Evolutionary conservation across 2,113 vertebrate genomes (phyloP), one percentile per base, ranked within the genome.

Genomic region (Neolamprologus ventralis): DNA sequence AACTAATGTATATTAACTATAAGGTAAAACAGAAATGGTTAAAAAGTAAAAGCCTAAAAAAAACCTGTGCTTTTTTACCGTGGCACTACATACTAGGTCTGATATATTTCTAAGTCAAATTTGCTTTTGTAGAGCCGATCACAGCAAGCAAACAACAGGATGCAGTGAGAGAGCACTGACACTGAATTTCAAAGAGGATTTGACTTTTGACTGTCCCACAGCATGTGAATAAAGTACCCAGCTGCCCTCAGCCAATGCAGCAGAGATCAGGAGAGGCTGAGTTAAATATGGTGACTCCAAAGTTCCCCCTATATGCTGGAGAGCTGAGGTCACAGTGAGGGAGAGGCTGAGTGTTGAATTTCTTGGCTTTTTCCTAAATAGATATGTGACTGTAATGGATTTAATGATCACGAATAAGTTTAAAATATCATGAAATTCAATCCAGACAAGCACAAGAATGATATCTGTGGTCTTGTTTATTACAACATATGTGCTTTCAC

Each of bases 311-410:
- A 49, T 31, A 78, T 3, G 10, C 45, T 78, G 23, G 26, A 49
- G 16, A 78, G 45, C 71, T 78, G 71, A 78, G 45, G 17, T 78
- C 71, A 78, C 71, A 78, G 6, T 49, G 42, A 78, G 42, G 42
- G 42, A 78, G 16, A 78, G 71, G 23, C 26, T 78, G 42, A 47
- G 42, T 75, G 71, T 49, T 78, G 16, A 49, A 13, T 31, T 11
- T 26, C 45, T 31, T 7, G 23, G 42, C 13, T 31, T 78, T 31
- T 78, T 19, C 3, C 45, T 78, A 49, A 49, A 49, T 31, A 78
- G 26, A 49, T 19, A 78, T 78, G 23, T 12, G 3, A 47, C 14
- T 28, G 21, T 49, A 19, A 78, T 49, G 23, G 6, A 49, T 78
- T 28, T 49, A 49, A 17, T 78, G 42, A 78, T 49, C 42, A 49